Conservation (phyloP, 53 echinoderm and acorn worm species). For the Temnopleurus reevesii region DNA sequence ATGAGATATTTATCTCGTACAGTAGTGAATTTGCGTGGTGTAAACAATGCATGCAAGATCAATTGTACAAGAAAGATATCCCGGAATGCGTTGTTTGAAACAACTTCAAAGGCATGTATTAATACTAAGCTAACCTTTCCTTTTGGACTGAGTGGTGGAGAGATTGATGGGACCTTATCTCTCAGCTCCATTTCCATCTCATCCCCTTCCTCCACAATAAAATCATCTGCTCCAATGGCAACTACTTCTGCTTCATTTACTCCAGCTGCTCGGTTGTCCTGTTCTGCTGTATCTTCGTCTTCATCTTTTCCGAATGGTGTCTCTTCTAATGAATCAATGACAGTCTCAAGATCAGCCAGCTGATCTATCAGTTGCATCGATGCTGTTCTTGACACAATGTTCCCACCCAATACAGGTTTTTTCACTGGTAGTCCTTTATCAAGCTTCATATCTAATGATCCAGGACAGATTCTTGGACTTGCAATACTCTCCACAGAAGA, state of each 20-base stretch:
- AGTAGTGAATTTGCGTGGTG: no score
- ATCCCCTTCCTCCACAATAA: slow-evolving; percentile 44
- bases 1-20: no score
- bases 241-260: slow-evolving; percentile 6
- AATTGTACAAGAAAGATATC: no score
- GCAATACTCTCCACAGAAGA: slow-evolving; percentile 38
- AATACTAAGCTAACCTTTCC: slow-evolving; percentile 42
- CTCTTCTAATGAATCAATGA: slow-evolving; percentile 68
- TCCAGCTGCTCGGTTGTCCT: not conserved
- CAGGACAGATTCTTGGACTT: slow-evolving; percentile 5
- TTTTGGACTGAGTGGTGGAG: slow-evolving; percentile 53
- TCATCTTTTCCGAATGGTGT: slow-evolving; percentile 42
- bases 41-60: no score
- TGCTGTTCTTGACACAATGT: not conserved
- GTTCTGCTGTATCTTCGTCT: slow-evolving; percentile 28
- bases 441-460: not conserved
- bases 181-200: slow-evolving; percentile 42
- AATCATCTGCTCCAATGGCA: slow-evolving; percentile 27
- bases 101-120: no score
- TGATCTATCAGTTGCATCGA: slow-evolving; percentile 49
- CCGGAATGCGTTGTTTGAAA: no score
- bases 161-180: slow-evolving; percentile 37
- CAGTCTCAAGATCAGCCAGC: slow-evolving; percentile 61
- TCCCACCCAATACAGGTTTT: not conserved
- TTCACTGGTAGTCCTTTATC: not conserved